These are phyloP conservation scores for Eurystomus glaucurus DNA, from an alignment of 2,797 vertebrate genomes.

Conservation along the genomic window DNA sequence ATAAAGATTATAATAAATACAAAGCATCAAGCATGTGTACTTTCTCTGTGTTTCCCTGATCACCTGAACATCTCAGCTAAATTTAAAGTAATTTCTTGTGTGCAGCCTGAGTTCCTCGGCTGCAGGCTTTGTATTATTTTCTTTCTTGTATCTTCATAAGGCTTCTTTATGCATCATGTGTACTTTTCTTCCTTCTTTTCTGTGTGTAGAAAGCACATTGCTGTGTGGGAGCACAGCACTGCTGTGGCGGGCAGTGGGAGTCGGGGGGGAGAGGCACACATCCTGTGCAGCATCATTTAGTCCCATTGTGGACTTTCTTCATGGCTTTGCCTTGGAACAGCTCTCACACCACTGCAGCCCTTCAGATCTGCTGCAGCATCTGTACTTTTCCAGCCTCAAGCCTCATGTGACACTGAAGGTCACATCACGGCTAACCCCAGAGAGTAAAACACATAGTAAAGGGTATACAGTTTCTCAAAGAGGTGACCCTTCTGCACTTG, in stretches of 20 bases:
- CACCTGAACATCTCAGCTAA: constrained; percentile 50
- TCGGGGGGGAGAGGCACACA: background rate
- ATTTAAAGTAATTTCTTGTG: constrained; percentile 45
- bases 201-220: constrained; percentile 78
- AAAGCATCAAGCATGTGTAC: background rate
- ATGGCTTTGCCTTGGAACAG: constrained; percentile 71
- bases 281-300: constrained; percentile 82
- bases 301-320: constrained; percentile 76
- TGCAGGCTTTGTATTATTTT: constrained; percentile 6
- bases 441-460: constrained; percentile 36
- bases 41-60: background rate
- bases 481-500: constrained; percentile 57
- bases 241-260: constrained; percentile 68
- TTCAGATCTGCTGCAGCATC: constrained; percentile 69
- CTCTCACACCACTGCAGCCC: constrained; percentile 80
- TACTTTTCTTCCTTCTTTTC: constrained; percentile 78
- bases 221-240: constrained; percentile 43
- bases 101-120: constrained; percentile 17
- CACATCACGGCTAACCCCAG: constrained; percentile 58
- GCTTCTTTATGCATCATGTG: constrained; percentile 52
- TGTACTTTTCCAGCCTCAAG: constrained; percentile 65
- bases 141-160: constrained; percentile 40
- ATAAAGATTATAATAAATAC: constrained; percentile 18
- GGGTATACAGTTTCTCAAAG: constrained; percentile 65
- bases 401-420: constrained; percentile 69